phyloP scores from a whole-genome alignment of 2,797 vertebrate genomes.

The Hyperoplus lanceolatus region DNA sequence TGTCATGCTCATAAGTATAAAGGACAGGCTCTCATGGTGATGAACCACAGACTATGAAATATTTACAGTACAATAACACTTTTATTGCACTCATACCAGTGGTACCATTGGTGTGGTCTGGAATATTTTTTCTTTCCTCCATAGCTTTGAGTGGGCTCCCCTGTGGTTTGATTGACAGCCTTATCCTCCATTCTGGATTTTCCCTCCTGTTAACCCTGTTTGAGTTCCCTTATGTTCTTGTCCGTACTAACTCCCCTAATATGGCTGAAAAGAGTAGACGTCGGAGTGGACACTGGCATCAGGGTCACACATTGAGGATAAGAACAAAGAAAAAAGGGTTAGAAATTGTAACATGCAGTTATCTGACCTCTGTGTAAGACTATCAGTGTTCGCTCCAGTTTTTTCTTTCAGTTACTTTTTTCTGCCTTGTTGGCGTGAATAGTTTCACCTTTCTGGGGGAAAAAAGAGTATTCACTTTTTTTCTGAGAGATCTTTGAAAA shows the following conservation, averaged over 20 bases:
- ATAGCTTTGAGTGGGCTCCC: conserved; percentile 19
- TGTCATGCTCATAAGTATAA: conserved; percentile 57
- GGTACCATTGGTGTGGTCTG: conserved; percentile 37
- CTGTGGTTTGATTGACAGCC: conserved; percentile 55
- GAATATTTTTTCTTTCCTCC: conserved; percentile 1
- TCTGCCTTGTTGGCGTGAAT: conserved; percentile 49
- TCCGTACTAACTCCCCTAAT: conserved; percentile 45
- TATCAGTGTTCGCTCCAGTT: conserved; percentile 34
- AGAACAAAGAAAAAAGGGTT: neutral
- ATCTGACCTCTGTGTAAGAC: conserved; percentile 28
- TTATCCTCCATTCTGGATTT: conserved; percentile 44
- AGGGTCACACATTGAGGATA: conserved; percentile 7
- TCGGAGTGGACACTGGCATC: conserved; percentile 20
- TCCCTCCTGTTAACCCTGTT: conserved; percentile 43
- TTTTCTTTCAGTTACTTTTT: conserved; percentile 42
- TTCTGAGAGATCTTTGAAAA: neutral
- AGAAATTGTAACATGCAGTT: neutral
- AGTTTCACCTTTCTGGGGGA: conserved; percentile 22
- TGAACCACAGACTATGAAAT: conserved; percentile 66
- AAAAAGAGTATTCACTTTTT: conserved; percentile 5
- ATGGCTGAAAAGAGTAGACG: conserved; percentile 19
- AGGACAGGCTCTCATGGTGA: conserved; percentile 42
- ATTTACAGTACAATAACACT: conserved; percentile 65
- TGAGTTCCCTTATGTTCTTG: conserved; percentile 6
- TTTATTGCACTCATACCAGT: conserved; percentile 58